phyloP scores from a whole-genome alignment of 2,888 invertebrate species.

The Augochlorella aurata region DNA sequence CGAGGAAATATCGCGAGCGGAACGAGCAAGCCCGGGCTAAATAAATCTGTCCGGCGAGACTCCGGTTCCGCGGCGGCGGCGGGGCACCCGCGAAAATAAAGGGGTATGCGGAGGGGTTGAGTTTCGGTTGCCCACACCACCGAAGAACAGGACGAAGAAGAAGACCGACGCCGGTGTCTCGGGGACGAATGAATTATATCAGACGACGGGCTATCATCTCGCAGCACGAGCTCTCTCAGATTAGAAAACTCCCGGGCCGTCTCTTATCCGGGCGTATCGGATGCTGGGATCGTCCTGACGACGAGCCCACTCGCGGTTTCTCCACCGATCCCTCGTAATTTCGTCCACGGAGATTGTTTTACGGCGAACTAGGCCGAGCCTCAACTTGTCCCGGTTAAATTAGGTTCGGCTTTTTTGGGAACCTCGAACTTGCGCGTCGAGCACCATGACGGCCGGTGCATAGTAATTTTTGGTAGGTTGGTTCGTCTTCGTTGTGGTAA shows the following conservation, averaged over 20 bases:
- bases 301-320: slow-evolving; percentile 15
- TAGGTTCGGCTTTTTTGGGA: not conserved
- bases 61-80: not conserved
- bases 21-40: slow-evolving; percentile 33
- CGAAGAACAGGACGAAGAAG: slow-evolving; percentile 7
- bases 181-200: slow-evolving; percentile 54
- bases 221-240: slow-evolving; percentile 29
- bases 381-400: not conserved
- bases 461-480: not conserved
- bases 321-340: slow-evolving; percentile 9
- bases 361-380: not conserved
- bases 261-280: slow-evolving; percentile 33
- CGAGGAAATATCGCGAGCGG: slow-evolving; percentile 16
- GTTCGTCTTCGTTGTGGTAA: not conserved
- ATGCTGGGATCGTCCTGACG: slow-evolving; percentile 31
- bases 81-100: slow-evolving; percentile 45
- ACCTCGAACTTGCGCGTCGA: not conserved
- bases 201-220: slow-evolving; percentile 38
- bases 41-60: slow-evolving; percentile 45
- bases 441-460: too few relatives aligned
- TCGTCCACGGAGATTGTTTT: not conserved
- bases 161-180: slow-evolving; percentile 43
- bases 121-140: not conserved
- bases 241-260: slow-evolving; percentile 38
- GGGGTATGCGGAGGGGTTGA: slow-evolving; percentile 9